phyloP scores from a whole-genome alignment of 2,113 vertebrate genomes.

The Hypocryptadius cinnamomeus region DNA sequence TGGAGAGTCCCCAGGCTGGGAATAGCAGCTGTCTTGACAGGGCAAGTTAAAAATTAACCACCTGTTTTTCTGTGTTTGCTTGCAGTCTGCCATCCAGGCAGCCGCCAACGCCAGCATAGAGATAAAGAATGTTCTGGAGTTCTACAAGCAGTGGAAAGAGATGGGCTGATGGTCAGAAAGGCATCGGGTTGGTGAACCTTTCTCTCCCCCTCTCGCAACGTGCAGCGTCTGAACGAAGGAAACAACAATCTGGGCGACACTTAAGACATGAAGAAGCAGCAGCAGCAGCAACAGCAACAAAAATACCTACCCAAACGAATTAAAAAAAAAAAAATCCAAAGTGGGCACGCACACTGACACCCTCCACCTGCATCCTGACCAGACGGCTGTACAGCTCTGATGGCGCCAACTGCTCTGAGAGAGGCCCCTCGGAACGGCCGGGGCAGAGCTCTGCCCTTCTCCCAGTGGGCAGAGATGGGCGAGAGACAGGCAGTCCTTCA shows the following conservation, averaged over 20 bases:
- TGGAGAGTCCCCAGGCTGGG: neutral
- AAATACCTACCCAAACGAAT: neutral
- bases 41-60: neutral
- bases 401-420: slow-evolving; percentile 5
- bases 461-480: slow-evolving; percentile 11
- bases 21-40: neutral
- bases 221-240: slow-evolving; percentile 39
- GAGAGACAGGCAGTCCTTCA: neutral
- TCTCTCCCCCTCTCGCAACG: slow-evolving; percentile 49
- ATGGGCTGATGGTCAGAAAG: slow-evolving; percentile 81
- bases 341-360: neutral
- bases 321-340: neutral
- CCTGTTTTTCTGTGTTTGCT: neutral
- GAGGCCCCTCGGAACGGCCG: neutral
- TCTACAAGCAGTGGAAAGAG: slow-evolving; percentile 98
- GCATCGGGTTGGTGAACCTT: slow-evolving; percentile 45
- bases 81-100: slow-evolving; percentile 85
- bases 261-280: slow-evolving; percentile 32
- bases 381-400: neutral
- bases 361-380: neutral
- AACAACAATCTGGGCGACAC: slow-evolving; percentile 9
- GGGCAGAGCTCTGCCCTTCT: slow-evolving; percentile 33
- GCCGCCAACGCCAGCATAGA: slow-evolving; percentile 82
- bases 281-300: neutral
- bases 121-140: slow-evolving; percentile 88